These are phyloP conservation scores for Anagyrus pseudococci DNA, from an alignment of 2,888 invertebrate genomes.

Conservation along the genomic window DNA sequence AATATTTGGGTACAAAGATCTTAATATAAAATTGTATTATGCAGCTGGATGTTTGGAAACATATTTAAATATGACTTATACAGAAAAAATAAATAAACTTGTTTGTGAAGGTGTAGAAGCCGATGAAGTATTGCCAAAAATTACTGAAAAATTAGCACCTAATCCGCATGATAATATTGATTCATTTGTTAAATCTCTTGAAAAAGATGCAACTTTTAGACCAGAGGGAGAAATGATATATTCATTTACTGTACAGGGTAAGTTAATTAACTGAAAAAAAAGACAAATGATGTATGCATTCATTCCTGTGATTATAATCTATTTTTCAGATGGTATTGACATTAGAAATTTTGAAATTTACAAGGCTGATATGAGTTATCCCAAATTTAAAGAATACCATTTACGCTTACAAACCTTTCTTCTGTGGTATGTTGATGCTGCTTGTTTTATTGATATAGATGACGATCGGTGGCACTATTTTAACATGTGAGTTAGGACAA, in stretches of 20 bases:
- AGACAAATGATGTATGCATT: too few species aligned
- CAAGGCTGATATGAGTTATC: constrained; percentile 72
- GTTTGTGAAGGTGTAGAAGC: constrained; percentile 70
- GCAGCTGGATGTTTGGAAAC: constrained; percentile 82
- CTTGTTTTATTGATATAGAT: constrained; percentile 90
- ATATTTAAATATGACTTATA: constrained; percentile 78
- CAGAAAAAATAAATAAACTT: constrained; percentile 71
- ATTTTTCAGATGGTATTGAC: constrained; percentile 48
- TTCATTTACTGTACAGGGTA: constrained; percentile 66
- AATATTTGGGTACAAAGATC: constrained; percentile 91
- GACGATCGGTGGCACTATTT: constrained; percentile 93
- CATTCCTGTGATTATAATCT: neutral
- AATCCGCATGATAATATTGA: constrained; percentile 76
- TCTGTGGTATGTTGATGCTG: constrained; percentile 96
- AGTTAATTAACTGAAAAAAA: neutral
- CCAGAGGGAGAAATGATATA: constrained; percentile 77
- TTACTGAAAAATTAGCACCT: constrained; percentile 75
- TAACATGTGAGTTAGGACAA: constrained; percentile 69
- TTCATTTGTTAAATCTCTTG: constrained; percentile 72
- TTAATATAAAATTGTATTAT: constrained; percentile 80
- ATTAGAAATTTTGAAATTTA: constrained; percentile 78
- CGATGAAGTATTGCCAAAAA: constrained; percentile 76
- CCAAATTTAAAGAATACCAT: constrained; percentile 81
- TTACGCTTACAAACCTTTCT: constrained; percentile 88
- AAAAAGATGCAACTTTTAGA: constrained; percentile 77